These are phyloP conservation scores for Novumbra hubbsi DNA, from an alignment of 2,797 vertebrate species.

Conservation along the genomic window DNA sequence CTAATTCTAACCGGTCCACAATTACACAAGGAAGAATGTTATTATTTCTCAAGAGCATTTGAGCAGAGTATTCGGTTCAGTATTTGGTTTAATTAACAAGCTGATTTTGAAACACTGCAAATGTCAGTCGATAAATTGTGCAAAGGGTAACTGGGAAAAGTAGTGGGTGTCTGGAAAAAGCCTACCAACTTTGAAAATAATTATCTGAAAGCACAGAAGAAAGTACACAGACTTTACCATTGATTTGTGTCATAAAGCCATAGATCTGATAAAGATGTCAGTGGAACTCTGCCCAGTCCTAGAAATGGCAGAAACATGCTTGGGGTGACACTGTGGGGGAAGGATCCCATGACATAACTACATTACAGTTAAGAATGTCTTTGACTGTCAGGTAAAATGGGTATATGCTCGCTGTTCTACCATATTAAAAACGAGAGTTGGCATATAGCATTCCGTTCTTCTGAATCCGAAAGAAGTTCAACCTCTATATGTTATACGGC, in stretches of 20 bases:
- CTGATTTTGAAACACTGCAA: background rate
- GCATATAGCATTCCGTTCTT: too few species aligned
- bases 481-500: too few species aligned
- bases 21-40: constrained; percentile 4
- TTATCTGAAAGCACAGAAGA: background rate
- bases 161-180: background rate
- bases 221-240: background rate
- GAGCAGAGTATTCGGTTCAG: background rate
- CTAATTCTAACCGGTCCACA: constrained; percentile 1
- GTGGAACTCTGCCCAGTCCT: too few species aligned
- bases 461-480: too few species aligned
- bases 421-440: too few species aligned
- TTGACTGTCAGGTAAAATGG: too few species aligned
- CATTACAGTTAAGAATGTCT: too few species aligned
- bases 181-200: background rate
- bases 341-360: too few species aligned
- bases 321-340: too few species aligned
- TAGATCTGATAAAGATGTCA: background rate
- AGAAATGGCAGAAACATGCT: too few species aligned
- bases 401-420: too few species aligned
- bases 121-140: background rate
- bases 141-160: background rate
- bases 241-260: background rate
- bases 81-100: background rate
- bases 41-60: constrained; percentile 13